Base-by-base conservation (phyloP, 2,797 vertebrate species). In the Halcyon chelicuti region DNA sequence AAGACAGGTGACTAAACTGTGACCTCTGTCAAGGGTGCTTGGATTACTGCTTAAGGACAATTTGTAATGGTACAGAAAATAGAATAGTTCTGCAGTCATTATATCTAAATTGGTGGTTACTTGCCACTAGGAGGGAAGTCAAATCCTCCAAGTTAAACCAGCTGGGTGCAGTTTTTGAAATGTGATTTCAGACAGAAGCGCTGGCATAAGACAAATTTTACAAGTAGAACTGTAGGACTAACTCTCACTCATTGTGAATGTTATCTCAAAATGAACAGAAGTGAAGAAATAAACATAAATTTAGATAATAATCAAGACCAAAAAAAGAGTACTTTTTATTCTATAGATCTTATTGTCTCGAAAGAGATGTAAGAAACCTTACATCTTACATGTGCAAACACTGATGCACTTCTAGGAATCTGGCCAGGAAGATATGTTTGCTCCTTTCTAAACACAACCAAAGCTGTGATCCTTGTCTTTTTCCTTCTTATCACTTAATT, bases 171-270 rank as follows among this genome's bases (percentile, higher is more conserved):
- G 39, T 73, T 92, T 92, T 68, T 55, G 58, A 87, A 93, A 73
- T 70, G 52, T 70, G 55, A 47, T 73, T 67, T 92, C 72, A 84
- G 76, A 73, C 67, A 93, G 74, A 94, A 94, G 10, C 88, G 86
- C 44, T 93, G 81, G 39, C 74, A 70, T 86, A 92, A 91, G 80
- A 80, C 40, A 84, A 91, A 91, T 93, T 86, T 93, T 88, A 66
- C 55, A 73, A 92, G 63, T 47, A 79, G 54, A 93, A 72, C 51
- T 62, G 54, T 14, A 54, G 54, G 10, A 81, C 42, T 86, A 92
- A 47, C 46, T 75, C 44, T 81, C 33, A 52, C 31, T 84, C 14
- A 14, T 23, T 16, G 26, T 58, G 9, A 82, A 75, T 35, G 40
- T 44, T 76, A 73, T 55, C 35, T 68, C n/a, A 76, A 85, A 54